These are phyloP conservation scores for Drosophila colorata DNA, from an alignment of 2,888 invertebrate genomes.

Conservation along the genomic window DNA sequence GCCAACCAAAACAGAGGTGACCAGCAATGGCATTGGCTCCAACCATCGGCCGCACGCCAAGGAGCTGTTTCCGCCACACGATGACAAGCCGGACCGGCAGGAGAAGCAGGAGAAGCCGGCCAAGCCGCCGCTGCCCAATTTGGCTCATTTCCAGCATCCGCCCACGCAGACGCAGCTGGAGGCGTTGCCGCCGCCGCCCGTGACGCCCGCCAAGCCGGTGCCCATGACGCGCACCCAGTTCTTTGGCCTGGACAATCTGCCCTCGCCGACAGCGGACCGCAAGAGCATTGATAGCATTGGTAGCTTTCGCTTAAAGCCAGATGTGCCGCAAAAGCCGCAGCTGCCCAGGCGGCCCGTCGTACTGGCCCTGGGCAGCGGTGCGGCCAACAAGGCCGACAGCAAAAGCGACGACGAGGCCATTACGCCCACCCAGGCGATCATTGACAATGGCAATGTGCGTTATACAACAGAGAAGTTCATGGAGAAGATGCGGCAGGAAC, in stretches of 20 bases:
- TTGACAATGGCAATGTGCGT: conserved; percentile 74
- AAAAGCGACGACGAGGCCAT: conserved; percentile 78
- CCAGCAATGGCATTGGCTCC: conserved; percentile 54
- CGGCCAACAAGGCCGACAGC: conserved; percentile 44
- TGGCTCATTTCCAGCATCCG: conserved; percentile 67
- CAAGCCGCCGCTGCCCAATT: conserved; percentile 81
- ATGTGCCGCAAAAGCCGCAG: conserved; percentile 89
- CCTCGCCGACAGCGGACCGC: conserved; percentile 81
- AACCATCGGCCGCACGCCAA: conserved; percentile 72
- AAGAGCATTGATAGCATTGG: conserved; percentile 80
- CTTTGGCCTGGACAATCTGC: conserved; percentile 81
- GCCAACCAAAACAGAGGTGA: conserved; percentile 63
- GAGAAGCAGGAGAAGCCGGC: conserved; percentile 75
- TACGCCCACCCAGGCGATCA: conserved; percentile 69
- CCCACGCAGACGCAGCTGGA: conserved; percentile 50
- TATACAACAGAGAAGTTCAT: conserved; percentile 73
- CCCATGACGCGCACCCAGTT: conserved; percentile 83
- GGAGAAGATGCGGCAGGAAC: conserved; percentile 71
- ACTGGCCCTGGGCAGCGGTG: conserved; percentile 44
- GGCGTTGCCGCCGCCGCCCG: conserved; percentile 66
- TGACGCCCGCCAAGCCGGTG: conserved; percentile 80
- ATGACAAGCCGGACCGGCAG: conserved; percentile 37
- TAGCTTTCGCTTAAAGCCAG: conserved; percentile 80
- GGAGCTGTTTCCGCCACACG: conserved; percentile 77
- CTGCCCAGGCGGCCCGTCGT: conserved; percentile 91